These are phyloP conservation scores for Campylorhamphus procurvoides DNA, from an alignment of 2,113 vertebrate species.

Conservation along the genomic window DNA sequence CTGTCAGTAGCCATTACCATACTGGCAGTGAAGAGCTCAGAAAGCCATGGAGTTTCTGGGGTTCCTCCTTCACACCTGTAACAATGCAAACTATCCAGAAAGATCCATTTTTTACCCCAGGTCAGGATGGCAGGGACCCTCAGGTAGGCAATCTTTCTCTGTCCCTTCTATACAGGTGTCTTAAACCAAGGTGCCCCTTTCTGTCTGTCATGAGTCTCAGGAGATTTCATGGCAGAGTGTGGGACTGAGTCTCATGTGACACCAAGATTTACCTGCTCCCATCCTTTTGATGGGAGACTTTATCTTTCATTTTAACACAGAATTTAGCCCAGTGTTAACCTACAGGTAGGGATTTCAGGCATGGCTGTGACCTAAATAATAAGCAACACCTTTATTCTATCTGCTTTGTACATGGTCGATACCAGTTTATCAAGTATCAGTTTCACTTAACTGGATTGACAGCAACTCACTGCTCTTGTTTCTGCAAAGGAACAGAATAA, in stretches of 20 bases:
- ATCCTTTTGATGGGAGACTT: neutral
- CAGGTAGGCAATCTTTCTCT: neutral
- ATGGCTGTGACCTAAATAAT: neutral
- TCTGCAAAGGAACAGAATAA: neutral
- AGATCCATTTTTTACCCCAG: neutral
- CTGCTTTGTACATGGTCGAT: rapidly evolving
- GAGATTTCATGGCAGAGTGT: neutral
- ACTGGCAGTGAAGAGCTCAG: neutral
- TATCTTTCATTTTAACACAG: neutral
- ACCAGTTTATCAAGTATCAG: neutral
- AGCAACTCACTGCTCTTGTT: neutral
- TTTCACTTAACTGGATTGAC: neutral
- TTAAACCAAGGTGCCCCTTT: neutral
- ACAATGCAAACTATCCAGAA: neutral
- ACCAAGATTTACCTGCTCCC: neutral
- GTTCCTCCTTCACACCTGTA: neutral
- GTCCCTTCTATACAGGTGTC: neutral
- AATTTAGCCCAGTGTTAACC: neutral
- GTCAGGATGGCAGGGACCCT: neutral
- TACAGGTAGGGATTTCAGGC: neutral
- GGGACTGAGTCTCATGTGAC: neutral
- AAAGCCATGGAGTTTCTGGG: neutral
- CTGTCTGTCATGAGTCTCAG: neutral
- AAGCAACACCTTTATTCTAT: neutral
- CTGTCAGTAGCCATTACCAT: neutral